Conservation (phyloP, 2,888 invertebrate genomes). For the Papilio protenor region DNA sequence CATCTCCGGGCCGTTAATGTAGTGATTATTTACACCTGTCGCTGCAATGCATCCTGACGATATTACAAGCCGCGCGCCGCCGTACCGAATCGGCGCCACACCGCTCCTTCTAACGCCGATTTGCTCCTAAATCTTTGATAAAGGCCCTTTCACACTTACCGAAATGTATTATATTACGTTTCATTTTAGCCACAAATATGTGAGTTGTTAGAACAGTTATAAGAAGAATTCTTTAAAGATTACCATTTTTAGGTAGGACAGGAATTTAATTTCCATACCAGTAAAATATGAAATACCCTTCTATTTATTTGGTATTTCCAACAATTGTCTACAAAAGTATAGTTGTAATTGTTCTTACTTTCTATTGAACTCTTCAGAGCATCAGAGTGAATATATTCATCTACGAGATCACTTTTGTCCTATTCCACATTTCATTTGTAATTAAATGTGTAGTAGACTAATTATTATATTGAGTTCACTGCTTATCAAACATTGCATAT, state of each 20-base stretch:
- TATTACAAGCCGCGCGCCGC: conserved; percentile 39
- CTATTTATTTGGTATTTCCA: background rate
- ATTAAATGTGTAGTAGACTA: background rate
- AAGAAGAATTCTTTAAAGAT: background rate
- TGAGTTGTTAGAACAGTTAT: too few species aligned
- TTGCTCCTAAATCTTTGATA: conserved; percentile 42
- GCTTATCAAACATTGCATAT: background rate
- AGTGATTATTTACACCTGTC: conserved; percentile 45
- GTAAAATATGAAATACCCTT: too few species aligned
- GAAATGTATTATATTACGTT: background rate
- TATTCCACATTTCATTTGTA: background rate
- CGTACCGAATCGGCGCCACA: conserved; percentile 33
- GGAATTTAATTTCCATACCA: too few species aligned
- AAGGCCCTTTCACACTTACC: conserved; percentile 36
- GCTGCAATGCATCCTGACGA: conserved; percentile 43
- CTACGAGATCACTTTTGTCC: background rate
- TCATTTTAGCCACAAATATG: background rate
- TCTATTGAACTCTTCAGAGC: background rate
- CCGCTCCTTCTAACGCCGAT: conserved; percentile 43
- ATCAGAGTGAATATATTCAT: background rate
- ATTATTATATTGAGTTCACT: background rate
- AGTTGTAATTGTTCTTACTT: background rate
- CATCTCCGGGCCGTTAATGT: conserved; percentile 38
- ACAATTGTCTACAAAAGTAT: background rate
- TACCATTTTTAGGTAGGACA: background rate